phyloP scores from a whole-genome alignment of 2,888 invertebrate genomes.

The Podotricha telesiphe region DNA sequence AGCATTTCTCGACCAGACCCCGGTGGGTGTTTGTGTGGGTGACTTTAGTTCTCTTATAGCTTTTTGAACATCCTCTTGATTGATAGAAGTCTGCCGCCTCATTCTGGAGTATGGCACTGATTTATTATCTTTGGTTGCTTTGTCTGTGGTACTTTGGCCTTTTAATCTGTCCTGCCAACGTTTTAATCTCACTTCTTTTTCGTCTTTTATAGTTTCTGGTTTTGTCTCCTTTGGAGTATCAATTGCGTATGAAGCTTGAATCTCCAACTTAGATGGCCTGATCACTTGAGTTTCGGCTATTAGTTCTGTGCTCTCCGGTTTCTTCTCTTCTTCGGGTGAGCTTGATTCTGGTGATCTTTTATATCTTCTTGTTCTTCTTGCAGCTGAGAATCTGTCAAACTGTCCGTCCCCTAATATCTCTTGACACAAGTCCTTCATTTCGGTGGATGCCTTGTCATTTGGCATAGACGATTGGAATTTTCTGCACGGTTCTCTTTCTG shows the following conservation, averaged over 20 bases:
- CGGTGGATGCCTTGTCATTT: slow-evolving; percentile 62
- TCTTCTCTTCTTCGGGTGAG: slow-evolving; percentile 82
- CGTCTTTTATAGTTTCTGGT: slow-evolving; percentile 70
- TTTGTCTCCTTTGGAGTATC: slow-evolving; percentile 66
- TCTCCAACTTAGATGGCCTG: slow-evolving; percentile 76
- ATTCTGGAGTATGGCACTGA: slow-evolving; percentile 74
- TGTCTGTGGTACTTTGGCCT: slow-evolving; percentile 78
- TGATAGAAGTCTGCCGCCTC: slow-evolving; percentile 87
- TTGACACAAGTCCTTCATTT: slow-evolving; percentile 75
- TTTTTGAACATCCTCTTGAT: slow-evolving; percentile 87
- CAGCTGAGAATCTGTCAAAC: slow-evolving; percentile 92
- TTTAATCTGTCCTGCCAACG: slow-evolving; percentile 89
- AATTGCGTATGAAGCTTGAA: slow-evolving; percentile 81
- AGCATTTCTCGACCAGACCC: slow-evolving; percentile 82
- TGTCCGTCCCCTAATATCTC: slow-evolving; percentile 89
- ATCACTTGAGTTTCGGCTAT: slow-evolving; percentile 82
- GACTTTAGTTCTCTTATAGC: slow-evolving; percentile 87
- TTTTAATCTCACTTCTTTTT: slow-evolving; percentile 85
- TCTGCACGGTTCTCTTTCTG: slow-evolving; percentile 84
- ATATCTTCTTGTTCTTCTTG: slow-evolving; percentile 91
- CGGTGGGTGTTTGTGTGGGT: slow-evolving; percentile 84
- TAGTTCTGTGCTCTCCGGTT: slow-evolving; percentile 71
- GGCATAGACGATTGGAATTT: slow-evolving; percentile 74
- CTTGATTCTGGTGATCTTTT: slow-evolving; percentile 86
- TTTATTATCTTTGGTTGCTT: slow-evolving; percentile 75